Conservation (phyloP, 2,113 vertebrate species). For the Epinephelus lanceolatus region DNA sequence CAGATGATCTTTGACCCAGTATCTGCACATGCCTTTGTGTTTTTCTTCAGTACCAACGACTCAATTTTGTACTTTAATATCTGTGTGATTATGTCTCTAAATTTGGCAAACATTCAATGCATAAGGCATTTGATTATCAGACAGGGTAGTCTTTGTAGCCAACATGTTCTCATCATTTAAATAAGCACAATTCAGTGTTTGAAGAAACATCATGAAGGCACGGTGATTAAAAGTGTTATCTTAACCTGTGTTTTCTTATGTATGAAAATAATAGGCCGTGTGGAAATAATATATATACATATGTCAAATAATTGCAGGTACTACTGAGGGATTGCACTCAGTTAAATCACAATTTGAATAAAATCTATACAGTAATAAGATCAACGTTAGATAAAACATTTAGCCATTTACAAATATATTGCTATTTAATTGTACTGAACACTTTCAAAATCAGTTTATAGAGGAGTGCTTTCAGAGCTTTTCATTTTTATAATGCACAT, state of each 20-base stretch:
- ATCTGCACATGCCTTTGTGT: constrained; percentile 88
- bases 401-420: constrained; percentile 89
- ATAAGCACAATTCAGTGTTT: constrained; percentile 88
- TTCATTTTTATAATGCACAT: constrained; percentile 83
- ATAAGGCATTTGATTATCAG: constrained; percentile 90
- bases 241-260: constrained; percentile 79
- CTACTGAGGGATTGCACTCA: constrained; percentile 73
- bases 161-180: constrained; percentile 85
- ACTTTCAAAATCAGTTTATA: constrained; percentile 79
- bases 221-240: constrained; percentile 92
- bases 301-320: constrained; percentile 71
- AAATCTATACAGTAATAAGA: constrained; percentile 85
- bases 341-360: constrained; percentile 81
- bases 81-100: constrained; percentile 76
- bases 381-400: constrained; percentile 85
- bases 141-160: constrained; percentile 84
- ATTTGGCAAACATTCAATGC: constrained; percentile 92
- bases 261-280: constrained; percentile 70
- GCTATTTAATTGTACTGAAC: constrained; percentile 85
- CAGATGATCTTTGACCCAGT: constrained; percentile 67
- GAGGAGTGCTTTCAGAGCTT: constrained; percentile 78
- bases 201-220: constrained; percentile 93
- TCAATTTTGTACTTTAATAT: constrained; percentile 68
- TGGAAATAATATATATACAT: constrained; percentile 74
- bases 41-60: constrained; percentile 38